Percentiles rank a stretch among this genome's conserved stretches.
These are phyloP conservation scores for Calephelis perditalis DNA, from an alignment of 2,888 invertebrate genomes.

Conservation along the genomic window DNA sequence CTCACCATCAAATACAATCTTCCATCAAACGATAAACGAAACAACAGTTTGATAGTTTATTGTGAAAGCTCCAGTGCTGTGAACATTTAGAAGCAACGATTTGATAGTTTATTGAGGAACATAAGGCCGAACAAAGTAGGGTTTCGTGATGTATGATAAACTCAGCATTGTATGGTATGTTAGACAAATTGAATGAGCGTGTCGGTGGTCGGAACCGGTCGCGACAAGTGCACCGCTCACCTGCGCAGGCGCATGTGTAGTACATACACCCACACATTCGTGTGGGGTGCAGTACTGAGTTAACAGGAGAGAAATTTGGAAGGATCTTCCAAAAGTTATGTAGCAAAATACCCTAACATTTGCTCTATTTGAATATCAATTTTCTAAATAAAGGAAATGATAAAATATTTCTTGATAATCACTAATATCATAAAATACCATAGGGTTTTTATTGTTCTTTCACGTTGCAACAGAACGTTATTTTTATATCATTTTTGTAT, in stretches of 20 bases:
- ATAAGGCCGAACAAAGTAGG: constrained; percentile 13
- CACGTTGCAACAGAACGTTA: too few relatives aligned
- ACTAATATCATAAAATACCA: too few relatives aligned
- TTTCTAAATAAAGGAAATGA: too few relatives aligned
- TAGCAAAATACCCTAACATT: too few relatives aligned
- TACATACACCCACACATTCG: constrained; percentile 27
- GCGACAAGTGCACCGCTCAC: constrained; percentile 30
- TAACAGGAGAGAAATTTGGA: not conserved
- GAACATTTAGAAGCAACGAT: not conserved
- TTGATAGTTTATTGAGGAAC: not conserved
- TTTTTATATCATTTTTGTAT: too few relatives aligned
- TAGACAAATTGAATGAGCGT: constrained; percentile 51
- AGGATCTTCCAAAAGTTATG: not conserved
- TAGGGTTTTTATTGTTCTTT: too few relatives aligned
- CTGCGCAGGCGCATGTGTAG: constrained; percentile 19
- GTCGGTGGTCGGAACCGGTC: constrained; percentile 40
- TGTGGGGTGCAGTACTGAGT: constrained; percentile 15
- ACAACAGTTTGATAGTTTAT: too few relatives aligned
- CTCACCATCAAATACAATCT: too few relatives aligned
- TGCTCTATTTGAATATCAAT: too few relatives aligned
- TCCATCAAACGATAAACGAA: too few relatives aligned
- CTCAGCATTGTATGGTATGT: constrained; percentile 38
- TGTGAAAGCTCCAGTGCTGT: too few relatives aligned
- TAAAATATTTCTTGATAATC: too few relatives aligned
- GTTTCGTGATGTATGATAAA: constrained; percentile 38